Percentiles rank a stretch among this genome's conserved stretches.
Conservation (phyloP, 1,140 invertebrate genomes). For the Trichonephila inaurata region DNA sequence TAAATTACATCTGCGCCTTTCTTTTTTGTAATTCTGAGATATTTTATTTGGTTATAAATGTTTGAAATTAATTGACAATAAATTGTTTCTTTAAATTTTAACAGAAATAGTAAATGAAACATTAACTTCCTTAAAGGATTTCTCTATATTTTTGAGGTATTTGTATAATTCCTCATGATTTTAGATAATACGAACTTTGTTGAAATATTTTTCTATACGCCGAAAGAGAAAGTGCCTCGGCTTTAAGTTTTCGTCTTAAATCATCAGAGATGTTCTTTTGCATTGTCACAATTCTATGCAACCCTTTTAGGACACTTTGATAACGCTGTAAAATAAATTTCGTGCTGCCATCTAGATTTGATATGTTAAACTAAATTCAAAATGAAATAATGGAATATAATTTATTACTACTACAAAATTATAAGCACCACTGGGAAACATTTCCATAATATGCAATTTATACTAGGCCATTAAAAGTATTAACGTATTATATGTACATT, state of each 20-base stretch:
- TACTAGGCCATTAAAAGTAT: neutral
- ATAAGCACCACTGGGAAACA: neutral
- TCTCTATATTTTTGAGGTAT: neutral
- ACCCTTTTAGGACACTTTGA: rapidly evolving
- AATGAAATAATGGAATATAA: neutral
- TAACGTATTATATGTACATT: neutral
- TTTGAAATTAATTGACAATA: too few species aligned
- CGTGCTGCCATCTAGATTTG: neutral
- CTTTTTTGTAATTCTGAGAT: too few species aligned
- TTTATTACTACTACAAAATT: neutral
- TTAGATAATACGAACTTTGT: too few species aligned
- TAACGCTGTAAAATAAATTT: neutral
- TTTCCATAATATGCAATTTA: neutral
- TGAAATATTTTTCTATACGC: too few species aligned
- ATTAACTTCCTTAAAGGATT: too few species aligned
- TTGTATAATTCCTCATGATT: neutral
- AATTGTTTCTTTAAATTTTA: too few species aligned
- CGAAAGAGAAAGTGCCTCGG: too few species aligned
- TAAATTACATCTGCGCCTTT: too few species aligned
- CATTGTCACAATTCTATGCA: neutral
- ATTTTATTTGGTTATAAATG: too few species aligned
- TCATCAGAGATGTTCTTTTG: neutral
- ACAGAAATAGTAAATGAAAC: too few species aligned
- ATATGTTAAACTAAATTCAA: neutral
- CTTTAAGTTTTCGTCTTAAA: neutral